Evolutionary conservation across 2,888 invertebrate genomes (phyloP).

Genomic region (Ernsta delagoae): DNA sequence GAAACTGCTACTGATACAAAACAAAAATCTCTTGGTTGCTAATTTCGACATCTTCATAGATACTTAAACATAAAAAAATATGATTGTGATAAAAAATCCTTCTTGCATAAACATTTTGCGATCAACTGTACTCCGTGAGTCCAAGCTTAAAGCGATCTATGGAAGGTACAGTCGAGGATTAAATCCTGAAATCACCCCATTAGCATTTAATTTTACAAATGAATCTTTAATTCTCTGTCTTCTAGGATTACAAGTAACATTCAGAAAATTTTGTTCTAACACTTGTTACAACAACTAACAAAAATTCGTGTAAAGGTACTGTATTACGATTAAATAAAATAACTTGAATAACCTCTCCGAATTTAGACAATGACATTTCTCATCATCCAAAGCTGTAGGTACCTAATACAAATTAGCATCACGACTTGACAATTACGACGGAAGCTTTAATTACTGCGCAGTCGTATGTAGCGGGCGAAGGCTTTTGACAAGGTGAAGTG

Average conservation of each 20-base stretch:
- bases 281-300: not conserved
- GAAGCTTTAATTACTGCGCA: constrained; percentile 28
- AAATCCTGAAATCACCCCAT: constrained; percentile 71
- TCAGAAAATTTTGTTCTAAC: not conserved
- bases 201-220: constrained; percentile 82
- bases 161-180: constrained; percentile 68
- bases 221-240: constrained; percentile 72
- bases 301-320: too few relatives aligned
- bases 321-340: not conserved
- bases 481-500: constrained; percentile 79
- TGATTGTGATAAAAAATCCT: not conserved
- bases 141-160: constrained; percentile 58
- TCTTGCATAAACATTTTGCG: constrained; percentile 45
- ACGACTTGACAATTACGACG: constrained; percentile 28
- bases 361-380: constrained; percentile 19
- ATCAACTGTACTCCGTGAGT: constrained; percentile 56
- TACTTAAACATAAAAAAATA: not conserved
- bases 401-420: constrained; percentile 34
- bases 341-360: not conserved
- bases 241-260: constrained; percentile 45
- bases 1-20: too few relatives aligned
- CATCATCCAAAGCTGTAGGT: constrained; percentile 14
- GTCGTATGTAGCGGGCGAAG: constrained; percentile 54
- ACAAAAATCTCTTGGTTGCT: too few relatives aligned
- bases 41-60: too few relatives aligned